A percentile compares a stretch with the other conserved stretches of the same genome.
Evolutionary conservation across 2,113 vertebrate genomes (phyloP).

Genomic region (Panthera uncia): DNA sequence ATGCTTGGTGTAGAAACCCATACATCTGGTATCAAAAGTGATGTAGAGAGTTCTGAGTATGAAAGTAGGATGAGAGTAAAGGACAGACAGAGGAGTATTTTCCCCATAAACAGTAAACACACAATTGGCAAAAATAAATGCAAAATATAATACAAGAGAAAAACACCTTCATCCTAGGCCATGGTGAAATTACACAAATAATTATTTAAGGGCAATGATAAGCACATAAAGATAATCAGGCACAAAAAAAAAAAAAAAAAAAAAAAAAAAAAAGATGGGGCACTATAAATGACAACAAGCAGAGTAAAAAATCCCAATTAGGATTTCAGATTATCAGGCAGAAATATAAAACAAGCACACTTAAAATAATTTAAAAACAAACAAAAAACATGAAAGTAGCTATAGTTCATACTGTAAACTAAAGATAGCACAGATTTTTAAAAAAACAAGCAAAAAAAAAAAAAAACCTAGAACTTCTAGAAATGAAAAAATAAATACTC

Average conservation of each 20-base stretch:
- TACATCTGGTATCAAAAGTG: not conserved
- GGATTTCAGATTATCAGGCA: not conserved
- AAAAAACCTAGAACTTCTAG: not conserved
- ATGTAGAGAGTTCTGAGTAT: not conserved
- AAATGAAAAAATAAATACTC: not conserved
- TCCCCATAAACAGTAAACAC: not conserved
- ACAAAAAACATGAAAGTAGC: not conserved
- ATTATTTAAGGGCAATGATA: not conserved
- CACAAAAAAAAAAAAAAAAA: not conserved
- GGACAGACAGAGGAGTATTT: not conserved
- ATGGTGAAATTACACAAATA: not conserved
- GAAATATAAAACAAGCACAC: not conserved
- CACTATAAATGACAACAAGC: not conserved
- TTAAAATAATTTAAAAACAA: not conserved
- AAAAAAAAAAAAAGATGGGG: not conserved
- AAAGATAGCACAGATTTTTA: not conserved
- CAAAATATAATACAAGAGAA: not conserved
- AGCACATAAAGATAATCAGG: not conserved
- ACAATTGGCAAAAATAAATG: not conserved
- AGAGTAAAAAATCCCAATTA: not conserved
- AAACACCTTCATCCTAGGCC: not conserved
- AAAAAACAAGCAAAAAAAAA: not conserved
- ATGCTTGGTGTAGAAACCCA: not conserved
- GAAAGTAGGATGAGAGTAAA: not conserved
- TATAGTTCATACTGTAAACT: not conserved